Base-by-base conservation (phyloP, 2,888 invertebrate species). In the Oligia fasciuncula region DNA sequence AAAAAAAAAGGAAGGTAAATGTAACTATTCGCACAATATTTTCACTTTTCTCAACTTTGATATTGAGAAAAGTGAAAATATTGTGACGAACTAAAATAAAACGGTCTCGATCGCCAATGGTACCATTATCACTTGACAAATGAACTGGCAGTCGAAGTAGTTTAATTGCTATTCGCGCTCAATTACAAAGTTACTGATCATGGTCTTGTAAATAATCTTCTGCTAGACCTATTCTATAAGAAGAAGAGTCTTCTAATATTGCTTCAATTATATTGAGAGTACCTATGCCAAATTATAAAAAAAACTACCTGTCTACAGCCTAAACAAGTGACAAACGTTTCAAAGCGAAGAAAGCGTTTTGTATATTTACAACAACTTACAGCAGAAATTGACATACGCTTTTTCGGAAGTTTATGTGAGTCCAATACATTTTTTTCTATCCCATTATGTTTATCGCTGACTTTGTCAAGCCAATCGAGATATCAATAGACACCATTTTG, bases 181-280 rank as follows among this genome's bases (percentile, higher is more conserved):
- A 66, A 54, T 77, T 76, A 77, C 29, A 65, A 54, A 35, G 29
- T 6, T 8, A 40, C 6, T 57, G 65, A 29, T 8, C 4, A 29
- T 6, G 14, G 19, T 78, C 35, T 80, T 78, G 19, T 60, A 51
- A 79, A 54, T 67, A 17, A 54, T 43, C 40, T 51, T n/a, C 62
- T 51, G 49, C 51, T 51, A 29, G 17, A 51, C 8, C 4, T 4
- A 9, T 3, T 63, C 17, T 13, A 43, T 65, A 57, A 11, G 0
- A n/a, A n/a, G 11, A 57, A 11, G 23, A 57, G 11, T 65, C 17
- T 54, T n/a, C 13, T 54, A 40, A n/a, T 17, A 49, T n/a, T 35
- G 23, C 35, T 49, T 49, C 9, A 46, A 49, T 49, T 49, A 49
- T 14, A 49, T 49, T 51, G 19, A 57, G 11, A 57, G 11, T 23